Conservation (phyloP, 2,113 vertebrate species). For the Equus przewalskii region DNA sequence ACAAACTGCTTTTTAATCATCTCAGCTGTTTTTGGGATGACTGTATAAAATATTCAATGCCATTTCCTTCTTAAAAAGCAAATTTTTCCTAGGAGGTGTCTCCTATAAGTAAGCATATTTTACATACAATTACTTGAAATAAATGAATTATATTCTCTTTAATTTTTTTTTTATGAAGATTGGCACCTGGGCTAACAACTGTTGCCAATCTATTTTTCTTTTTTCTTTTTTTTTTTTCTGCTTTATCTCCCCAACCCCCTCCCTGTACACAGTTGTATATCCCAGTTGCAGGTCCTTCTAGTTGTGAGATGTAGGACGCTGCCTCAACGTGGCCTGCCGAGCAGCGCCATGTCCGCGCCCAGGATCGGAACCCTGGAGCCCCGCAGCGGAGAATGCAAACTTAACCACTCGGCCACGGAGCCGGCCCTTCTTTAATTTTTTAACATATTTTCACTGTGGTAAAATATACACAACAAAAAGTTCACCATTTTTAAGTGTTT, state of each 20-base stretch:
- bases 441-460: not conserved
- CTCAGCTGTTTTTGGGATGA: not conserved
- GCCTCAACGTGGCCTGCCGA: too few species aligned
- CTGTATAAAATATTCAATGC: not conserved
- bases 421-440: not conserved
- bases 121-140: not conserved
- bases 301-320: too few species aligned
- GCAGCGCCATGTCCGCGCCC: too few species aligned
- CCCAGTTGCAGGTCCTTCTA: too few species aligned
- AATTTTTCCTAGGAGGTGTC: not conserved
- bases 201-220: too few species aligned
- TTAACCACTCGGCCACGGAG: too few species aligned
- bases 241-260: too few species aligned
- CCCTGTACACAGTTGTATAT: too few species aligned
- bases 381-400: too few species aligned
- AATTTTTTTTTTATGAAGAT: not conserved
- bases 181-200: too few species aligned
- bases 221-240: too few species aligned
- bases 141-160: not conserved
- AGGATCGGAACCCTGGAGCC: too few species aligned
- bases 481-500: not conserved
- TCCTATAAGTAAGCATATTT: not conserved
- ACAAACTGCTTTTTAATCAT: not conserved
- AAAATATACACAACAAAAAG: not conserved
- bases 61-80: not conserved